Percentiles rank a stretch among this genome's conserved stretches.
Conservation (phyloP, 2,888 invertebrate genomes). For the Cephus nigrinus region DNA sequence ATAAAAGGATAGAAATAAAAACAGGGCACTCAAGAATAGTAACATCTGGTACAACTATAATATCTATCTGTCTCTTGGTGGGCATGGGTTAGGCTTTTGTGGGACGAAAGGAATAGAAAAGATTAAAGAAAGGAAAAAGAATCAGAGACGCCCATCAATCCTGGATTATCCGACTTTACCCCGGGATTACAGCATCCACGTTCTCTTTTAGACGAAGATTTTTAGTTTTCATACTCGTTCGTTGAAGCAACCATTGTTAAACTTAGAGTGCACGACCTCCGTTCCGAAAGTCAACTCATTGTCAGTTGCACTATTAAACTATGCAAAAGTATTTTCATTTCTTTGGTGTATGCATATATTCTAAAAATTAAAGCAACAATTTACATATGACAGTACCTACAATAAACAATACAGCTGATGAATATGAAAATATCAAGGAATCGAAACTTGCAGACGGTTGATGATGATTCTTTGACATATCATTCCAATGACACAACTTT, state of each 20-base stretch:
- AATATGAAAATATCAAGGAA: neutral
- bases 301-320: neutral
- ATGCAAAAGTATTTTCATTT: neutral
- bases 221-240: slow-evolving; percentile 15
- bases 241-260: slow-evolving; percentile 7
- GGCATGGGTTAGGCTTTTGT: neutral
- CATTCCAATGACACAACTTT: neutral
- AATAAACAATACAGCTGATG: neutral
- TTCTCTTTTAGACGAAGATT: neutral
- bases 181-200: slow-evolving; percentile 6
- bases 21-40: neutral
- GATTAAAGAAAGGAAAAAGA: slow-evolving; percentile 1
- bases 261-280: neutral
- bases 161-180: slow-evolving; percentile 36
- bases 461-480: neutral
- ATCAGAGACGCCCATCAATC: slow-evolving; percentile 27
- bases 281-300: neutral
- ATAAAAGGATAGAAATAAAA: neutral
- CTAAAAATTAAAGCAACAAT: neutral
- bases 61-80: neutral
- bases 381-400: neutral
- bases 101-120: neutral
- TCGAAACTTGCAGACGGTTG: neutral
- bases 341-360: neutral
- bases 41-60: neutral